A percentile compares a stretch with the other conserved stretches of the same genome.
Evolutionary conservation across 2,888 invertebrate genomes (phyloP).

Genomic region (Belgica antarctica): DNA sequence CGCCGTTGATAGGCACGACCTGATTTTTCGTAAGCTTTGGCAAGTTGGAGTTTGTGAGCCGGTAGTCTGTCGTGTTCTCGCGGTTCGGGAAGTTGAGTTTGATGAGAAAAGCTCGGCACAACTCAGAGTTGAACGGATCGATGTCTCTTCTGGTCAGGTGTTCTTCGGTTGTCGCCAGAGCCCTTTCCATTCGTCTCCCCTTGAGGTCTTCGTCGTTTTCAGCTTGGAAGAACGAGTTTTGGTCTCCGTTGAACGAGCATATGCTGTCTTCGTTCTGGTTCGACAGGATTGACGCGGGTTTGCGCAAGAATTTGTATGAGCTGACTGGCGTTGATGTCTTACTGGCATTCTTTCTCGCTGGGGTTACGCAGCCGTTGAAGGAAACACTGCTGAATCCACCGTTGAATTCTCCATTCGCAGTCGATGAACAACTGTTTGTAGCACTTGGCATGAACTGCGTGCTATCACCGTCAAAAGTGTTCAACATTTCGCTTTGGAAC

Average conservation of each 20-base stretch:
- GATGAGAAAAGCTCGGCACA: conserved; percentile 68
- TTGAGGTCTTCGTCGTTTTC: conserved; percentile 53
- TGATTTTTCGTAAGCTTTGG: conserved; percentile 62
- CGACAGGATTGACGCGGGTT: conserved; percentile 21
- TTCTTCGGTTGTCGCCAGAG: conserved; percentile 51
- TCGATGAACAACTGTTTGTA: conserved; percentile 35
- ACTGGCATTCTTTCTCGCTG: conserved; percentile 46
- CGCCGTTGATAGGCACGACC: conserved; percentile 58
- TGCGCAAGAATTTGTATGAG: conserved; percentile 44
- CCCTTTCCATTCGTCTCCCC: conserved; percentile 52
- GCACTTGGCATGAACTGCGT: conserved; percentile 41
- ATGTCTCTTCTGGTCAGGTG: conserved; percentile 56
- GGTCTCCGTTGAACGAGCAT: conserved; percentile 51
- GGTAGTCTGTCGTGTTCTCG: conserved; percentile 61
- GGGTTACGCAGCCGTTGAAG: conserved; percentile 31
- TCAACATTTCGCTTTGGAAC: conserved; percentile 48
- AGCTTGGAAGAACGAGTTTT: conserved; percentile 54
- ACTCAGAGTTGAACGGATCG: conserved; percentile 79
- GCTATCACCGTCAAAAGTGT: conserved; percentile 33
- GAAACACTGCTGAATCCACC: conserved; percentile 11
- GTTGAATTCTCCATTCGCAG: conserved; percentile 1
- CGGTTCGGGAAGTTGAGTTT: conserved; percentile 71
- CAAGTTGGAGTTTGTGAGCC: conserved; percentile 59
- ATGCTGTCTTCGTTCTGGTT: conserved; percentile 50
- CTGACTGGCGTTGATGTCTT: conserved; percentile 51